These are phyloP conservation scores for Caenorhabditis brenneri DNA, from an alignment of 1,140 invertebrate genomes.

Conservation along the genomic window DNA sequence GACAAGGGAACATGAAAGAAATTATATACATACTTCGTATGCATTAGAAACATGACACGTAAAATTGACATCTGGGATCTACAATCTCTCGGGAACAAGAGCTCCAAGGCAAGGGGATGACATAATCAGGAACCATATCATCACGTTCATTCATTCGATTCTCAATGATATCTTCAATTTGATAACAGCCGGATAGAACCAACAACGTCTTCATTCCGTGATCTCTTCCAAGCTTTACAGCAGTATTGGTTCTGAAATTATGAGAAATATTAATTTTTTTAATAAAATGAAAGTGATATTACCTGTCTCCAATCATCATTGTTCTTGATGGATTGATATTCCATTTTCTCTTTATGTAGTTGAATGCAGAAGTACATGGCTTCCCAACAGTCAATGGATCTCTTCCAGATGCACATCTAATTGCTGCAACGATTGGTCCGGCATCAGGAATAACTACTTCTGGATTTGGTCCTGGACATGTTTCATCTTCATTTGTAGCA, in stretches of 20 bases:
- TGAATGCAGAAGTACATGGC: slow-evolving; percentile 76
- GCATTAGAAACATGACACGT: neutral
- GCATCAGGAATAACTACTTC: too few relatives aligned
- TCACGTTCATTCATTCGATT: slow-evolving; percentile 59
- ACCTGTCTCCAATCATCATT: too few relatives aligned
- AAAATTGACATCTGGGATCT: neutral
- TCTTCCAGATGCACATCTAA: too few relatives aligned
- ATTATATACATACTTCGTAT: neutral
- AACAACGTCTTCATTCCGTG: too few relatives aligned
- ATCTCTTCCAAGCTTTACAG: slow-evolving; percentile 69
- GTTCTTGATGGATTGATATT: slow-evolving; percentile 80
- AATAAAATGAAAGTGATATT: too few relatives aligned
- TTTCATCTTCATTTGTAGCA: too few relatives aligned
- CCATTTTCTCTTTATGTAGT: slow-evolving; percentile 72
- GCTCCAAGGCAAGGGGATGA: slow-evolving; percentile 62
- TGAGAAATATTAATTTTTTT: neutral
- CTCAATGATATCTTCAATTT: slow-evolving; percentile 66
- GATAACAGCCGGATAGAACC: slow-evolving; percentile 68
- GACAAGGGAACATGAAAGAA: neutral
- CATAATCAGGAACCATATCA: slow-evolving; percentile 68
- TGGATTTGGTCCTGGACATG: too few relatives aligned
- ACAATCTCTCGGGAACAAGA: slow-evolving; percentile 57
- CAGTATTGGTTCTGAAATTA: slow-evolving; percentile 65
- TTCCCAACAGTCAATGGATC: too few relatives aligned
- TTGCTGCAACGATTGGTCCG: too few relatives aligned